phyloP scores from a whole-genome alignment of 2,113 vertebrate genomes.

The Tragelaphus buxtoni region DNA sequence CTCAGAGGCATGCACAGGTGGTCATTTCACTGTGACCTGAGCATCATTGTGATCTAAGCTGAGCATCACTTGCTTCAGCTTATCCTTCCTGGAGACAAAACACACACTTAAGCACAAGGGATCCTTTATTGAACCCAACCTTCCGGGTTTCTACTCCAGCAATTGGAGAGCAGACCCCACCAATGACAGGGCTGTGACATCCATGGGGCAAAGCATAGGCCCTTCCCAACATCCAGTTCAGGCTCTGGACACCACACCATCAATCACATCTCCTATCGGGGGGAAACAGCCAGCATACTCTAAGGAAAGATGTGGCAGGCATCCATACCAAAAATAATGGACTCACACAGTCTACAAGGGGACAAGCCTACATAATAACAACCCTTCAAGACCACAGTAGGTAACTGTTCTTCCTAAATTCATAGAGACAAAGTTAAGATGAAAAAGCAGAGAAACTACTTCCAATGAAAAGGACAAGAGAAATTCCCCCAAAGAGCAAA shows the following conservation, averaged over 20 bases:
- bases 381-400: not conserved
- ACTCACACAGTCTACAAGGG: not conserved
- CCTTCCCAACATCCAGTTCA: not conserved
- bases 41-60: no score
- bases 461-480: not conserved
- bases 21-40: not conserved
- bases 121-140: not conserved
- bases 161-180: not conserved
- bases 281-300: not conserved
- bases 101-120: not conserved
- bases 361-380: not conserved
- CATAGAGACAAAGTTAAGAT: not conserved
- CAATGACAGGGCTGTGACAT: not conserved
- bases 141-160: not conserved
- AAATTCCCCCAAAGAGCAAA: not conserved
- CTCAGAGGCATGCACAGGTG: not conserved
- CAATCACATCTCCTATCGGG: not conserved
- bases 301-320: not conserved
- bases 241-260: not conserved
- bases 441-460: not conserved
- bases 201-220: not conserved
- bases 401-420: not conserved
- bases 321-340: not conserved
- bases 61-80: not conserved
- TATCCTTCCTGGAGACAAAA: not conserved